phyloP scores from a whole-genome alignment of 2,888 invertebrate genomes.

The Cerceris ruficornis region DNA sequence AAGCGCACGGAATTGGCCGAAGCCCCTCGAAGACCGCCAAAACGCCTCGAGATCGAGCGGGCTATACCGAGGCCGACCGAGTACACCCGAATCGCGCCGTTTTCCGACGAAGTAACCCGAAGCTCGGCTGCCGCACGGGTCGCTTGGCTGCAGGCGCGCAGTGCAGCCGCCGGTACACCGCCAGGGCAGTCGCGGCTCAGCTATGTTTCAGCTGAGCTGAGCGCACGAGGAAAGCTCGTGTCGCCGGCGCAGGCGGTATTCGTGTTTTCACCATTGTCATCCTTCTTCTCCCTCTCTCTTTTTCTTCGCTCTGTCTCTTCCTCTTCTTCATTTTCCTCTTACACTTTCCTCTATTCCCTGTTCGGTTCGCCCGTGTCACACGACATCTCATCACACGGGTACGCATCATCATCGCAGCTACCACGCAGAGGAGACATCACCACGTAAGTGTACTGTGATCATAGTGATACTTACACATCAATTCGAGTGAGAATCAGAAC shows the following conservation, averaged over 20 bases:
- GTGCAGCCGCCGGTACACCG: constrained; percentile 64
- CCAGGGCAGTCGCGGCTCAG: constrained; percentile 59
- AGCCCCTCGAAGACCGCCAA: constrained; percentile 55
- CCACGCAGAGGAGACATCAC: constrained; percentile 10
- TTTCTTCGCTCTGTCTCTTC: background rate
- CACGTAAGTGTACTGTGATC: constrained; percentile 27
- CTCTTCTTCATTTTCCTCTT: background rate
- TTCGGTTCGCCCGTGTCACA: background rate
- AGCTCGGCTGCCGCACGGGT: constrained; percentile 53
- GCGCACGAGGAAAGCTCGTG: constrained; percentile 60
- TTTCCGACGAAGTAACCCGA: constrained; percentile 37
- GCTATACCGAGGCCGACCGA: constrained; percentile 33
- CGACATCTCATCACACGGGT: background rate
- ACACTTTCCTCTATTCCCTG: background rate
- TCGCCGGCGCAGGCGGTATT: constrained; percentile 37
- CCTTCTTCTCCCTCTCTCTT: constrained; percentile 1
- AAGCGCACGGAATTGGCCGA: constrained; percentile 32
- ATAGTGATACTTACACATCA: background rate
- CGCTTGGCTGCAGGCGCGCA: constrained; percentile 63
- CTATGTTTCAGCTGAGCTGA: constrained; percentile 61
- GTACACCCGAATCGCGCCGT: constrained; percentile 37
- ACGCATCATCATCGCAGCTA: background rate
- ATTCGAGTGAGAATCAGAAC: too few species aligned
- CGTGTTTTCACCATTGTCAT: constrained; percentile 21
- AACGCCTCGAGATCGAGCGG: constrained; percentile 49